These are phyloP conservation scores for Pollimyrus isidori DNA, from an alignment of 2,113 vertebrate species.

Conservation along the genomic window DNA sequence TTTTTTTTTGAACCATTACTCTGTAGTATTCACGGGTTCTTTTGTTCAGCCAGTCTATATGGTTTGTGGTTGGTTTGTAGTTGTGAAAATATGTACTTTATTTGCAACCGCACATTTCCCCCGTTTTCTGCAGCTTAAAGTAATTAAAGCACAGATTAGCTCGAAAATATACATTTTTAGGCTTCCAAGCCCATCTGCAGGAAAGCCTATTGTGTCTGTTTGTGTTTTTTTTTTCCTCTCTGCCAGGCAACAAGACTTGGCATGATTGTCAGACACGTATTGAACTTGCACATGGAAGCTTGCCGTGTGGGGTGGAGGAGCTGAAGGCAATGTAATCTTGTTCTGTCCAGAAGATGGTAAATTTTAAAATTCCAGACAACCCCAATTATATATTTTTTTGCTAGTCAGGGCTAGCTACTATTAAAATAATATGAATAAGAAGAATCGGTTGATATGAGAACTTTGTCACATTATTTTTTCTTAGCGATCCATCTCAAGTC, in stretches of 20 bases:
- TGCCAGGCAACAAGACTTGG: background rate
- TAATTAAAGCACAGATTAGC: conserved; percentile 62
- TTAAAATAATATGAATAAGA: background rate
- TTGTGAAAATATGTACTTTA: background rate
- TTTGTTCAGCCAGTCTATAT: conserved; percentile 18
- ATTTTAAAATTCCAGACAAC: background rate
- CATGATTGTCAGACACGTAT: conserved; percentile 6
- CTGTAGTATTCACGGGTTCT: conserved; percentile 38
- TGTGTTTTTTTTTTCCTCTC: background rate
- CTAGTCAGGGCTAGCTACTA: background rate
- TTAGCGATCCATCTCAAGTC: background rate
- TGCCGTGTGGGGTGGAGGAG: background rate
- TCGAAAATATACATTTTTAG: conserved; percentile 55
- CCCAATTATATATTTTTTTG: conserved; percentile 13
- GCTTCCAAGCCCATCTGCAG: conserved; percentile 8
- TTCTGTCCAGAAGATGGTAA: background rate
- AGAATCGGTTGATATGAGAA: background rate
- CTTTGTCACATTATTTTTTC: background rate
- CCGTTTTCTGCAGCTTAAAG: conserved; percentile 55
- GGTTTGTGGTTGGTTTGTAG: background rate
- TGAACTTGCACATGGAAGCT: conserved; percentile 7
- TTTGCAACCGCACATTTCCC: conserved; percentile 42
- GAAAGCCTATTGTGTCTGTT: conserved; percentile 2
- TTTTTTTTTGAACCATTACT: background rate
- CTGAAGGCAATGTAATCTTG: conserved; percentile 4